Evolutionary conservation across 2,888 invertebrate genomes (phyloP).

Genomic region (Antheraea yamamai): DNA sequence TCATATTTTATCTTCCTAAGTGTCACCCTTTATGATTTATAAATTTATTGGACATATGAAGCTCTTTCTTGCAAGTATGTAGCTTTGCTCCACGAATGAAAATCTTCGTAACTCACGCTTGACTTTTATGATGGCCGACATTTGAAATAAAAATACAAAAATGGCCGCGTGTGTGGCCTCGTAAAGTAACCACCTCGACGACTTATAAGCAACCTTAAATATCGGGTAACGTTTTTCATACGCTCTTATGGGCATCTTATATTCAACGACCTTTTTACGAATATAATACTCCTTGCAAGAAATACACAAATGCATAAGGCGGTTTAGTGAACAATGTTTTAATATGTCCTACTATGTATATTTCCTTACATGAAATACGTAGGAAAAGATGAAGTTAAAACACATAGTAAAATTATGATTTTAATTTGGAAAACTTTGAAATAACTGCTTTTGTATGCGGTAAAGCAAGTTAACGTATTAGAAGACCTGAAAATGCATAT

Average conservation of each 20-base stretch:
- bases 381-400: background rate
- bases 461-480: too few species aligned
- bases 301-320: background rate
- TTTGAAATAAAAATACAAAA: constrained; percentile 64
- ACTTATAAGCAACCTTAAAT: constrained; percentile 22
- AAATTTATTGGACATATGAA: background rate
- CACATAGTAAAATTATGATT: too few species aligned
- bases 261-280: background rate
- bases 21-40: background rate
- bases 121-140: constrained; percentile 68
- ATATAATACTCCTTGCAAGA: background rate
- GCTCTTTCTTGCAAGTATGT: constrained; percentile 11
- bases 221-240: constrained; percentile 34
- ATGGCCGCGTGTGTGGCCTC: constrained; percentile 65
- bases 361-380: too few species aligned
- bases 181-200: constrained; percentile 35
- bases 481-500: too few species aligned
- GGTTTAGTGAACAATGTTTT: background rate
- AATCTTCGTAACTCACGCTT: constrained; percentile 51
- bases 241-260: constrained; percentile 5
- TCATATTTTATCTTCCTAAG: background rate
- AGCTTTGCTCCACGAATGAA: constrained; percentile 14
- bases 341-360: too few species aligned
- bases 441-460: too few species aligned
- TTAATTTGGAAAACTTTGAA: too few species aligned